Evolutionary conservation across 2,888 invertebrate genomes (phyloP).

Genomic region (Diaperis boleti): DNA sequence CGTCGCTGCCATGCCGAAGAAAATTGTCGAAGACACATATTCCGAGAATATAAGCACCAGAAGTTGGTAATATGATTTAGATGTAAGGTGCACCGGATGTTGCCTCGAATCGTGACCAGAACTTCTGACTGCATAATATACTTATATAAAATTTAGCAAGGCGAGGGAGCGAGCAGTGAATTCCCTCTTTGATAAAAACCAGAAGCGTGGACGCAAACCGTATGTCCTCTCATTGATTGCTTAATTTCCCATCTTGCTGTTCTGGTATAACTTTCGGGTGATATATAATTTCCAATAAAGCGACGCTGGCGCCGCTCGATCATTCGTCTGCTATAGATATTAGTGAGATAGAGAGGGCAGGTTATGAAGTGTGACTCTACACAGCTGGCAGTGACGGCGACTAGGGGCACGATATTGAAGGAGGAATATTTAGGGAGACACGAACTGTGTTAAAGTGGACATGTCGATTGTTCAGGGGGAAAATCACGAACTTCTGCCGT

Average conservation of each 20-base stretch:
- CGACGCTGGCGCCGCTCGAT: slow-evolving; percentile 55
- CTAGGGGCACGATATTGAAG: slow-evolving; percentile 60
- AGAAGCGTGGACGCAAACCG: slow-evolving; percentile 34
- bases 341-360: slow-evolving; percentile 54
- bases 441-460: slow-evolving; percentile 32
- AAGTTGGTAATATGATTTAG: slow-evolving; percentile 64
- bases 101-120: slow-evolving; percentile 63
- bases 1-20: slow-evolving; percentile 29
- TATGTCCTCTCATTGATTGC: slow-evolving; percentile 42
- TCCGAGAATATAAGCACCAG: slow-evolving; percentile 54
- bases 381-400: slow-evolving; percentile 65
- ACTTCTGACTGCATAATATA: slow-evolving; percentile 65
- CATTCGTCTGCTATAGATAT: slow-evolving; percentile 58
- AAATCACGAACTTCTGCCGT: slow-evolving; percentile 21
- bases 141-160: slow-evolving; percentile 61
- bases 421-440: slow-evolving; percentile 54
- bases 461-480: slow-evolving; percentile 18
- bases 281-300: slow-evolving; percentile 59
- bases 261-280: slow-evolving; percentile 46
- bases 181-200: slow-evolving; percentile 37
- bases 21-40: slow-evolving; percentile 54
- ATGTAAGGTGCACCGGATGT: slow-evolving; percentile 65
- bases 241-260: slow-evolving; percentile 42
- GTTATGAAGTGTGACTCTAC: slow-evolving; percentile 66
- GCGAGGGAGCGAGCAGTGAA: slow-evolving; percentile 26